Percentiles rank a stretch among this genome's conserved stretches.
Evolutionary conservation across 2,888 invertebrate species (phyloP).

Genomic region (Tolmerus cingulatus): DNA sequence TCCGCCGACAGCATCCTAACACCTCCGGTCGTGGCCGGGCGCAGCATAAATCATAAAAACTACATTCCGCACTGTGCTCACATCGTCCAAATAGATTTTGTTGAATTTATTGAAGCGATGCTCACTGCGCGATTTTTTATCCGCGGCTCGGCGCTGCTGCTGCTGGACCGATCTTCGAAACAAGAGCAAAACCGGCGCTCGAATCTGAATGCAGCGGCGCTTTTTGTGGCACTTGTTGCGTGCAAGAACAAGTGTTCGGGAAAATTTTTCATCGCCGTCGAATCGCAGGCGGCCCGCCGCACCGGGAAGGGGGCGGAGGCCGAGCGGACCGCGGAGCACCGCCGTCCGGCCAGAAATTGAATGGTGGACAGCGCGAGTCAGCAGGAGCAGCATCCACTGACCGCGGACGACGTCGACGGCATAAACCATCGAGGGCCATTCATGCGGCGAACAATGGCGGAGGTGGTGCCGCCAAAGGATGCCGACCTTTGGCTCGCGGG

Average conservation of each 20-base stretch:
- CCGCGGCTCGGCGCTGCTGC: neutral
- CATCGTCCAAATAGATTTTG: constrained; percentile 32
- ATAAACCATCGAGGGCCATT: constrained; percentile 44
- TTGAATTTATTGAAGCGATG: constrained; percentile 25
- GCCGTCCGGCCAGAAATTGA: neutral
- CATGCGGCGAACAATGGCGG: constrained; percentile 37
- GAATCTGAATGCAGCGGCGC: constrained; percentile 42
- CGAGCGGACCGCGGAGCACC: neutral
- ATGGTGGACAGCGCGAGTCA: constrained; percentile 11
- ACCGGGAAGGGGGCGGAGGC: neutral
- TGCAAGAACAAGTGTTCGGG: constrained; percentile 48
- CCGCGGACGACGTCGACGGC: neutral
- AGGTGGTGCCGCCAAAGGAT: constrained; percentile 42
- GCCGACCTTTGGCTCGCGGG: constrained; percentile 46
- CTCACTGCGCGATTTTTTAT: neutral
- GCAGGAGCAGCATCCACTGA: constrained; percentile 26
- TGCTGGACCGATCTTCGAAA: neutral
- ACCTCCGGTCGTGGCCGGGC: neutral
- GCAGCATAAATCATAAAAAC: constrained; percentile 22
- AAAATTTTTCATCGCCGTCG: constrained; percentile 38
- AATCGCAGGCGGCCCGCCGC: neutral
- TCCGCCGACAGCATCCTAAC: neutral
- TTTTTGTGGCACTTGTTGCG: constrained; percentile 47
- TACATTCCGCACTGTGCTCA: constrained; percentile 7
- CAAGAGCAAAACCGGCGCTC: neutral